phyloP scores from a whole-genome alignment of 2,888 invertebrate species.

The Agrochola circellaris region DNA sequence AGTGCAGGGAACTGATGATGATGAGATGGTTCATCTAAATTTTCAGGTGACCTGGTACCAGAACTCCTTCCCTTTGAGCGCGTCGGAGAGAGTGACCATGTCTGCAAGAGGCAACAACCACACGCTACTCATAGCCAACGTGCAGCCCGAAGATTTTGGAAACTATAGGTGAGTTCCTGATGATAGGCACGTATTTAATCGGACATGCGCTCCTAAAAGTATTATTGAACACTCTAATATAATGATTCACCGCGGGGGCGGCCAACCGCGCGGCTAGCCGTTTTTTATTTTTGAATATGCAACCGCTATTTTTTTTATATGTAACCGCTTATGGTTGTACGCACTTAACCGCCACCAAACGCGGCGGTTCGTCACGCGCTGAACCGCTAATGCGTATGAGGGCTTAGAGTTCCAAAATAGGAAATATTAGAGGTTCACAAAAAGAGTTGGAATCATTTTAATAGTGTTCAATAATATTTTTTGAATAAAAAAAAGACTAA shows the following conservation, averaged over 20 bases:
- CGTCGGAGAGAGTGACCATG: slow-evolving; percentile 93
- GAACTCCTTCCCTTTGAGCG: slow-evolving; percentile 92
- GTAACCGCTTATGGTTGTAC: too few species aligned
- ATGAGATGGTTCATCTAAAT: background rate
- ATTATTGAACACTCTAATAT: background rate
- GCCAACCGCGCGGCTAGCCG: too few species aligned
- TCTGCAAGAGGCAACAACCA: slow-evolving; percentile 93
- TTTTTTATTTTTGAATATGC: too few species aligned
- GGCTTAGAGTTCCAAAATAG: too few species aligned
- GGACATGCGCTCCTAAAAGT: background rate
- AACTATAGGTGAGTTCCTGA: slow-evolving; percentile 91
- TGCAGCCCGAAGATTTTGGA: slow-evolving; percentile 93
- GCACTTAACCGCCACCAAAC: too few species aligned
- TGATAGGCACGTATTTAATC: background rate
- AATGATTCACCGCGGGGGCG: too few species aligned
- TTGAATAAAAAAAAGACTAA: background rate
- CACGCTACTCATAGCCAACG: slow-evolving; percentile 92
- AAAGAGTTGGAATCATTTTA: too few species aligned
- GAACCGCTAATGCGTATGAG: too few species aligned
- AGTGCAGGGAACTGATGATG: background rate
- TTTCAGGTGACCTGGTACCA: slow-evolving; percentile 93
- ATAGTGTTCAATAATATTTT: too few species aligned
- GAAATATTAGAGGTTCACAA: too few species aligned
- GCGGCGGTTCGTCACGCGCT: too few species aligned
- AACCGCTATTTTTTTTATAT: too few species aligned